These are phyloP conservation scores for Pelodiscus sinensis DNA, from an alignment of 2,113 vertebrate species.

Conservation along the genomic window DNA sequence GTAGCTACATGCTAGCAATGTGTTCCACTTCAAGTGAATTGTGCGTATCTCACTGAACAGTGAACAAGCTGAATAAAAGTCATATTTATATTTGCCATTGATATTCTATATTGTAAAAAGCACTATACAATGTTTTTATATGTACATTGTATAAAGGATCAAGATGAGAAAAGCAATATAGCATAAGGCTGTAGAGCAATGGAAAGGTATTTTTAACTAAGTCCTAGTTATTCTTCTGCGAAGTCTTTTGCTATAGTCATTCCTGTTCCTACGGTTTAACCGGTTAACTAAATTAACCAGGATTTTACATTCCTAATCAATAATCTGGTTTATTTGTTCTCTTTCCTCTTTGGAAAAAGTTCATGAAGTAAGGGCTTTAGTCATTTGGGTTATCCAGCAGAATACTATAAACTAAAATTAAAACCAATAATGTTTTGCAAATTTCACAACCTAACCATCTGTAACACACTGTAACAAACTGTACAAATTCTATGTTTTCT, in stretches of 20 bases:
- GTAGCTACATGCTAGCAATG: not conserved
- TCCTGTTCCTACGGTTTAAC: not conserved
- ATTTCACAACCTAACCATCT: not conserved
- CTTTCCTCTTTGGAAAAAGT: not conserved
- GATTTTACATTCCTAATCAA: not conserved
- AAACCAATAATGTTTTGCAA: not conserved
- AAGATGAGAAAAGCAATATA: not conserved
- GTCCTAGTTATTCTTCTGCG: not conserved
- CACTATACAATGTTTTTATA: not conserved
- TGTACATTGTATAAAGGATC: not conserved
- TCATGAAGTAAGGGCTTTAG: not conserved
- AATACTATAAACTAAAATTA: accelerated
- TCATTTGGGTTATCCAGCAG: not conserved
- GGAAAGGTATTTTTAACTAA: not conserved
- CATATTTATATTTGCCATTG: slow-evolving; percentile 15
- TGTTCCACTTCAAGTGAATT: slow-evolving; percentile 1
- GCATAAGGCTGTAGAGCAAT: not conserved
- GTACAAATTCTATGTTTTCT: not conserved
- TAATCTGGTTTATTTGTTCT: not conserved
- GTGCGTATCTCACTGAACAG: not conserved
- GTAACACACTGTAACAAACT: not conserved
- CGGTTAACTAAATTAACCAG: too few species aligned
- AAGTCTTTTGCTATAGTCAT: accelerated
- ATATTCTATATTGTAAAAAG: not conserved
- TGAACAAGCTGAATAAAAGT: not conserved